phyloP scores from a whole-genome alignment of 2,888 invertebrate species.

The Eurytoma adleriae region DNA sequence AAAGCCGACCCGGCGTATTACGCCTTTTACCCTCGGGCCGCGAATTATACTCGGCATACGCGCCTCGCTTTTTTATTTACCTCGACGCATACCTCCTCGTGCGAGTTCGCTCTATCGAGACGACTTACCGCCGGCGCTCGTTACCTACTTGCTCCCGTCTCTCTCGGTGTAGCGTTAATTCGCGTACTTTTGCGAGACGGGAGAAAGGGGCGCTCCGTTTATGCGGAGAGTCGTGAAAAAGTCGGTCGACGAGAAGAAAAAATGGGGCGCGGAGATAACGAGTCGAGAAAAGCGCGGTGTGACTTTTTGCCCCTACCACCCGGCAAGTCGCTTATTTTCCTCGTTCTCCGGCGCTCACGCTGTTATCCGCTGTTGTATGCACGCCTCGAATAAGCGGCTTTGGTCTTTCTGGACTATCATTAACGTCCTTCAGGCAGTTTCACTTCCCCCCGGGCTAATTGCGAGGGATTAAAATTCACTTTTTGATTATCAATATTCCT shows the following conservation, averaged over 20 bases:
- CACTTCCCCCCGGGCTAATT: too few species aligned
- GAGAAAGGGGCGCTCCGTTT: background rate
- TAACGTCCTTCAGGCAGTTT: too few species aligned
- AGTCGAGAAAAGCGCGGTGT: conserved; percentile 5
- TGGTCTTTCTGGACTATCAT: too few species aligned
- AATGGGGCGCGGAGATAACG: conserved; percentile 3
- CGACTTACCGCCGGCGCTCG: background rate
- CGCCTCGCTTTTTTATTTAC: background rate
- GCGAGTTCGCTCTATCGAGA: too few species aligned
- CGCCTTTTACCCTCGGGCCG: background rate
- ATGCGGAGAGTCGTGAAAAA: background rate
- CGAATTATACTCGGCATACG: conserved; percentile 6
- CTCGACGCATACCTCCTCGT: too few species aligned
- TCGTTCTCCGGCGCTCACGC: background rate
- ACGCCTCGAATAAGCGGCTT: background rate
- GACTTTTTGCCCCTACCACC: background rate
- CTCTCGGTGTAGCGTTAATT: background rate
- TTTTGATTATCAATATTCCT: too few species aligned
- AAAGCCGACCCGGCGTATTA: conserved; percentile 2
- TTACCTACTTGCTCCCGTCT: background rate
- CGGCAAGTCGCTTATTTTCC: background rate
- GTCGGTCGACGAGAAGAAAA: background rate
- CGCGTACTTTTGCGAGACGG: background rate
- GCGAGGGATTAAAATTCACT: too few species aligned
- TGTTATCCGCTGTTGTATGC: conserved; percentile 5